Conservation (phyloP, 2,888 invertebrate species). For the Lymantria dispar region DNA sequence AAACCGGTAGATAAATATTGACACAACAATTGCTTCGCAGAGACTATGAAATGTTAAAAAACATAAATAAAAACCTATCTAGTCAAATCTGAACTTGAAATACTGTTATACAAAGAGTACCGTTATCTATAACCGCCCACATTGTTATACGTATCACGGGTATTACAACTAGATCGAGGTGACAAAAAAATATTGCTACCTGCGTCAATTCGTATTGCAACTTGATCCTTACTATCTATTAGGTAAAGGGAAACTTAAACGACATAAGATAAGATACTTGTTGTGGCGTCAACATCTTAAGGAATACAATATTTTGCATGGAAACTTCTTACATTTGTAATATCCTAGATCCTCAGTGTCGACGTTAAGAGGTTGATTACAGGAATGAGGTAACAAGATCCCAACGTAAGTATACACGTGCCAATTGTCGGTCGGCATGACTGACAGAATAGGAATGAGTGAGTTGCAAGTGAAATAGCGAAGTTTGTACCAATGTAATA, state of each 20-base stretch:
- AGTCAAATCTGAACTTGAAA: conserved; percentile 10
- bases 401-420: conserved; percentile 29
- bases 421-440: conserved; percentile 32
- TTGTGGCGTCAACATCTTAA: no score
- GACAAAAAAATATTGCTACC: conserved; percentile 17
- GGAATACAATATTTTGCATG: conserved; percentile 3
- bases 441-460: conserved; percentile 35
- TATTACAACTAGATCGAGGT: conserved; percentile 7
- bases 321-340: conserved; percentile 36
- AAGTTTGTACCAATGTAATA: conserved; percentile 16
- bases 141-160: conserved; percentile 17
- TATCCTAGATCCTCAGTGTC: conserved; percentile 48
- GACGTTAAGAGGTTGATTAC: conserved; percentile 22
- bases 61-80: conserved; percentile 5
- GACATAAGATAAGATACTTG: conserved; percentile 7
- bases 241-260: conserved; percentile 26
- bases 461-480: conserved; percentile 17
- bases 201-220: conserved; percentile 15
- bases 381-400: conserved; percentile 34
- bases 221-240: conserved; percentile 19
- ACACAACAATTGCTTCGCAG: background rate
- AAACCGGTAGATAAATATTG: conserved; percentile 4
- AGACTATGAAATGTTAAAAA: conserved; percentile 12
- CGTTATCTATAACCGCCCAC: conserved; percentile 25
- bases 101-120: conserved; percentile 11